Conservation (phyloP, 2,888 invertebrate species). For the Bibio marci region DNA sequence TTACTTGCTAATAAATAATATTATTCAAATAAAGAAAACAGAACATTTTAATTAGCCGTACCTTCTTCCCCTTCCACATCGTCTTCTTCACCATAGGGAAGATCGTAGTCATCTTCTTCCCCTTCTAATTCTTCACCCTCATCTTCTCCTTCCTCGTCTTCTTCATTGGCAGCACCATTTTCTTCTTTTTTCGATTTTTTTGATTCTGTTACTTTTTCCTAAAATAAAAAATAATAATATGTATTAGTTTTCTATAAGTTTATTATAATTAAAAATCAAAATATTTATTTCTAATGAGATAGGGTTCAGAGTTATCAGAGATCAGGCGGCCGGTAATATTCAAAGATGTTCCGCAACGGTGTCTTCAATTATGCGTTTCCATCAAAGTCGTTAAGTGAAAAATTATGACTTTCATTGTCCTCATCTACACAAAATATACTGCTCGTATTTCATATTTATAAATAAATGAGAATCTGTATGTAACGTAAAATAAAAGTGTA, state of each 20-base stretch:
- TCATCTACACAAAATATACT: too few species aligned
- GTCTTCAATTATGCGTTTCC: too few species aligned
- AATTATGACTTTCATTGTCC: too few species aligned
- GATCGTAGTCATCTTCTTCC: conserved; percentile 5
- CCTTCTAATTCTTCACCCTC: conserved; percentile 15
- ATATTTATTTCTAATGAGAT: conserved; percentile 3
- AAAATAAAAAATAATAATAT: conserved; percentile 9
- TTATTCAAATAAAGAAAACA: too few species aligned
- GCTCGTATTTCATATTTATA: too few species aligned
- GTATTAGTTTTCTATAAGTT: conserved; percentile 3
- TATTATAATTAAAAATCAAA: conserved; percentile 4
- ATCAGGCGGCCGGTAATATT: too few species aligned
- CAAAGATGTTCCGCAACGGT: too few species aligned
- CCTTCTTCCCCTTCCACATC: conserved; percentile 3
- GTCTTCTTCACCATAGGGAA: conserved; percentile 2
- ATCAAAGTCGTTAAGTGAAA: too few species aligned
- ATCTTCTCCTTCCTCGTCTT: conserved; percentile 26
- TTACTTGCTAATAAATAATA: neutral
- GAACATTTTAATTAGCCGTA: too few species aligned
- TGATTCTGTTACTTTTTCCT: conserved; percentile 27
- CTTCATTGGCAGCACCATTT: conserved; percentile 23
- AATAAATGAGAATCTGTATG: too few species aligned
- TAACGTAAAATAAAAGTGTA: too few species aligned
- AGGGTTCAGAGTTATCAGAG: too few species aligned
- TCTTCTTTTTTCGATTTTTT: conserved; percentile 29